These are phyloP conservation scores for Leontocebus nigricollis DNA, from an alignment of 2,797 vertebrate species.

Conservation along the genomic window DNA sequence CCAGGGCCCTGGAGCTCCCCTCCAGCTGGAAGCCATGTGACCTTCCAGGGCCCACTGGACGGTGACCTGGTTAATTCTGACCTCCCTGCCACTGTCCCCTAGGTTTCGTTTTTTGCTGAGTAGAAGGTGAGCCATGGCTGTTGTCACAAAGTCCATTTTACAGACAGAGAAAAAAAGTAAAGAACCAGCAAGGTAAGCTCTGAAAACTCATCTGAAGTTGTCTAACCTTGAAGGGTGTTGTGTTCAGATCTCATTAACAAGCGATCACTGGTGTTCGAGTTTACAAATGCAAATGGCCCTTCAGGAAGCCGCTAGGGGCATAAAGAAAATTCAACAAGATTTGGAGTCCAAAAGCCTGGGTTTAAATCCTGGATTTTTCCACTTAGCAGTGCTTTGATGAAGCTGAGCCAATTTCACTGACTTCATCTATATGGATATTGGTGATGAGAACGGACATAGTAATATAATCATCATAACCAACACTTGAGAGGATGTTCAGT, in stretches of 20 bases:
- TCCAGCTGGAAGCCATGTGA: background rate
- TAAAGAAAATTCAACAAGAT: background rate
- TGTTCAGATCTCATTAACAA: background rate
- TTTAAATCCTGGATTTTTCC: background rate
- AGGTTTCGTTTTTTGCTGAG: background rate
- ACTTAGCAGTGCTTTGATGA: background rate
- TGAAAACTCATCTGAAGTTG: background rate
- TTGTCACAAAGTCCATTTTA: background rate
- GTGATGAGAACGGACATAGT: background rate
- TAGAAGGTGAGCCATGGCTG: background rate
- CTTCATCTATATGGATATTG: background rate
- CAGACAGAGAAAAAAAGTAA: background rate
- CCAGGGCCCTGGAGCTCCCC: background rate
- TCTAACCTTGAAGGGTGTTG: background rate
- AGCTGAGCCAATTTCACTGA: background rate
- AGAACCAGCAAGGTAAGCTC: background rate
- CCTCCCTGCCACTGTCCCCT: no score
- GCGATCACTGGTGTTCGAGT: no score
- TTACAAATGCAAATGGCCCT: background rate
- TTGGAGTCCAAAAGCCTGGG: background rate
- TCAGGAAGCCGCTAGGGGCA: background rate
- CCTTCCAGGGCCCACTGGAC: background rate
- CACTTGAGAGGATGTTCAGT: background rate
- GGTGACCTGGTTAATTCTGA: background rate
- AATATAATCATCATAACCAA: background rate